Percentiles rank a stretch among this genome's conserved stretches.
These are phyloP conservation scores for Petrocephalus schoutedeni DNA, from an alignment of 2,797 vertebrate species.

Conservation along the genomic window DNA sequence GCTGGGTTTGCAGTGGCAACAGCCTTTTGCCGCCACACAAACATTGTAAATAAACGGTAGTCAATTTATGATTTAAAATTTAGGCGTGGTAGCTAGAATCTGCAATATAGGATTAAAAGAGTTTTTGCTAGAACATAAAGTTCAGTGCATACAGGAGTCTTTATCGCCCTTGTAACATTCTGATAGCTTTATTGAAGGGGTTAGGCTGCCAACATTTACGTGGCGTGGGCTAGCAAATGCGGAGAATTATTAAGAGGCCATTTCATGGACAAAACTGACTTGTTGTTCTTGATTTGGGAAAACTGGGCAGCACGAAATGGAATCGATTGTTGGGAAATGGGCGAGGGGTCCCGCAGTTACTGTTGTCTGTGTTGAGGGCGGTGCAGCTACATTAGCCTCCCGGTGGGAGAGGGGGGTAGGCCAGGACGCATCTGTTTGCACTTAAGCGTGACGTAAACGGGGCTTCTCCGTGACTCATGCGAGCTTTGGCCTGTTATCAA, in stretches of 20 bases:
- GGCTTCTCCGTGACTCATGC: slow-evolving; percentile 44
- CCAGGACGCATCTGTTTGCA: slow-evolving; percentile 54
- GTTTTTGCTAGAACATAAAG: background rate
- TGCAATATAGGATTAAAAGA: background rate
- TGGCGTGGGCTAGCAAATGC: background rate
- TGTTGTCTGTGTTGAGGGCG: background rate
- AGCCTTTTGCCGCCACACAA: background rate
- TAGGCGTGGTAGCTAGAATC: background rate
- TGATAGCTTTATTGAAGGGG: background rate
- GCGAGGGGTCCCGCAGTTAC: background rate
- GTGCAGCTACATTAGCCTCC: background rate
- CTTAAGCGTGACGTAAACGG: slow-evolving; percentile 52
- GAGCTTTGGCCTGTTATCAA: slow-evolving; percentile 41
- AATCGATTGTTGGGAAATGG: background rate
- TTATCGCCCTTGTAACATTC: background rate
- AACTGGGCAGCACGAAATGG: background rate
- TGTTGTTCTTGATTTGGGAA: background rate
- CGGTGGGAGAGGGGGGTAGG: background rate
- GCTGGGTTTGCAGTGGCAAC: background rate
- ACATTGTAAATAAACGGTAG: background rate
- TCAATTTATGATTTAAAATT: background rate
- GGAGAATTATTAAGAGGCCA: background rate
- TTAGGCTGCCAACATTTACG: background rate
- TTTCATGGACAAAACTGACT: background rate
- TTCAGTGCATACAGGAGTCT: background rate